A percentile compares a stretch with the other conserved stretches of the same genome.
phyloP scores from a whole-genome alignment of 2,797 vertebrate species.

The Alcedo quadribrachys region DNA sequence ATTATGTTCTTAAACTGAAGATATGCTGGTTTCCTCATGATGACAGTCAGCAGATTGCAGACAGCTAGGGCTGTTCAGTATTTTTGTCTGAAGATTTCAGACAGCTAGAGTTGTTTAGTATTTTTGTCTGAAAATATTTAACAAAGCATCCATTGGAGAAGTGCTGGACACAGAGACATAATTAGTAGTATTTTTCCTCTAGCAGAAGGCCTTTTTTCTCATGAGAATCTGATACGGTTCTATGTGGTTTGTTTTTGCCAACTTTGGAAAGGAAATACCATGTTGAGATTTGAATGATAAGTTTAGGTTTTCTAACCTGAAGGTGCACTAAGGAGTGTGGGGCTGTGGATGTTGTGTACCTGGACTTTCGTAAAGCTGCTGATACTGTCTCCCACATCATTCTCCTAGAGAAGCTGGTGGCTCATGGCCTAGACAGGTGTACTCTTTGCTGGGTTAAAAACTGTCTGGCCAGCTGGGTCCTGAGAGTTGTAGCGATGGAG shows the following conservation, averaged over 20 bases:
- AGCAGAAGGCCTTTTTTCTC: neutral
- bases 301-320: neutral
- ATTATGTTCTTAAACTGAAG: neutral
- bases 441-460: no score
- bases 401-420: no score
- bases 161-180: neutral
- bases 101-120: neutral
- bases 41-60: neutral
- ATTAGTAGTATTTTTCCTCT: neutral
- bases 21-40: neutral
- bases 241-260: neutral
- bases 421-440: no score
- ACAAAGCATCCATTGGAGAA: neutral
- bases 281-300: neutral
- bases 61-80: neutral
- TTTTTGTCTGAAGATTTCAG: conserved; percentile 22
- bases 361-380: no score
- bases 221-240: neutral
- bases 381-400: no score
- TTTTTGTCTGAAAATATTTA: neutral
- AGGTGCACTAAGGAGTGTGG: rapidly evolving
- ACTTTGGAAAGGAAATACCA: neutral
- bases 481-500: no score
- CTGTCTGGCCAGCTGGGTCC: no score
- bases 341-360: no score